These are phyloP conservation scores for Lasioglossum baleicum DNA, from an alignment of 1,140 invertebrate genomes.

Conservation along the genomic window DNA sequence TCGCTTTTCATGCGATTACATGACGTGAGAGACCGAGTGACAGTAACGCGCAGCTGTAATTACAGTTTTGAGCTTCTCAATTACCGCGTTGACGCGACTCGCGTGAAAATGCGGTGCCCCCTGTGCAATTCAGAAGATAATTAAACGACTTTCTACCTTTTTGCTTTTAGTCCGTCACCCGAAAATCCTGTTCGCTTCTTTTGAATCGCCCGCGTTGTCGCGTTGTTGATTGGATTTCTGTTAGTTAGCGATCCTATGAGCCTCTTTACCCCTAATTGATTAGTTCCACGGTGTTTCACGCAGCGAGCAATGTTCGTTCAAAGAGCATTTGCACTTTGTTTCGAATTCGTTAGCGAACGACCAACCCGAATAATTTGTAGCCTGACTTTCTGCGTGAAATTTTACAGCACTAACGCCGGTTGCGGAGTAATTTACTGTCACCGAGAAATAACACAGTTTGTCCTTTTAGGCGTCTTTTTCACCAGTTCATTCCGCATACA, in stretches of 20 bases:
- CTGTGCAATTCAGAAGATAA: slow-evolving; percentile 51
- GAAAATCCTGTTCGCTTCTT: background rate
- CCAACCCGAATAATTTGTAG: background rate
- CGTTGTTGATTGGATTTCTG: background rate
- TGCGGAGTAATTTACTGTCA: too few relatives aligned
- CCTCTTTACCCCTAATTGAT: background rate
- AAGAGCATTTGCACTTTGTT: background rate
- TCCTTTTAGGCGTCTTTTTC: too few relatives aligned
- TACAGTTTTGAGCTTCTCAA: slow-evolving; percentile 60
- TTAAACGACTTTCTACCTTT: slow-evolving; percentile 38
- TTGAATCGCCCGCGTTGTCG: background rate
- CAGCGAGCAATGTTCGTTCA: background rate
- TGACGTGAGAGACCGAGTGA: slow-evolving; percentile 40
- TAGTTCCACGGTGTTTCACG: background rate
- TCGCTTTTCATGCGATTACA: slow-evolving; percentile 53
- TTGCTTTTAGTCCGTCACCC: slow-evolving; percentile 14
- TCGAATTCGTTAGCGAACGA: background rate
- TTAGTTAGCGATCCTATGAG: background rate
- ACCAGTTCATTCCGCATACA: too few relatives aligned
- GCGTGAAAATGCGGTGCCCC: slow-evolving; percentile 1
- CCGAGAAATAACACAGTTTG: too few relatives aligned
- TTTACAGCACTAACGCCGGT: too few relatives aligned
- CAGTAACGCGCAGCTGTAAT: slow-evolving; percentile 44
- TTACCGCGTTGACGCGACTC: slow-evolving; percentile 32
- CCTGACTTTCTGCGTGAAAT: too few relatives aligned